Evolutionary conservation across 2,888 invertebrate genomes (phyloP).

Genomic region (Oscheius sp.): DNA sequence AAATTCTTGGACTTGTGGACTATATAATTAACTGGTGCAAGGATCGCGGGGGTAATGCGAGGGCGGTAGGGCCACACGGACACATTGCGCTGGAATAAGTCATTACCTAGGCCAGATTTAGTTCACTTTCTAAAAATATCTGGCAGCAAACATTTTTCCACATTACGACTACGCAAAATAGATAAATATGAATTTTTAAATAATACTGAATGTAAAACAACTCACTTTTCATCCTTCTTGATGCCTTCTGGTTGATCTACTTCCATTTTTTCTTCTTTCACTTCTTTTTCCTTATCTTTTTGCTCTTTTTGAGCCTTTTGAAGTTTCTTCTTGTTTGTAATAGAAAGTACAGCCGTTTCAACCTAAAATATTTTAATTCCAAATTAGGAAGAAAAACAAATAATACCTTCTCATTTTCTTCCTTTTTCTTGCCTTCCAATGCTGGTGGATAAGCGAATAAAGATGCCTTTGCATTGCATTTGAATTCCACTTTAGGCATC

Average conservation of each 20-base stretch:
- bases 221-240: slow-evolving; percentile 24
- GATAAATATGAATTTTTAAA: not conserved
- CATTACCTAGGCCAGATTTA: slow-evolving; percentile 29
- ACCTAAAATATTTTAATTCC: slow-evolving; percentile 74
- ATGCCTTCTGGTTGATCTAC: slow-evolving; percentile 40
- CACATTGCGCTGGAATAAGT: slow-evolving; percentile 34
- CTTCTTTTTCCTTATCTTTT: slow-evolving; percentile 35
- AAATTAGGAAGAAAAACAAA: not conserved
- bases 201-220: not conserved
- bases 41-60: slow-evolving; percentile 26
- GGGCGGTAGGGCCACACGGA: slow-evolving; percentile 24
- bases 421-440: slow-evolving; percentile 96
- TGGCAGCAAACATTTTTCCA: not conserved
- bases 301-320: slow-evolving; percentile 75
- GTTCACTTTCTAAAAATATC: slow-evolving; percentile 6
- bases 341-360: slow-evolving; percentile 95
- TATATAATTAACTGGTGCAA: slow-evolving; percentile 17
- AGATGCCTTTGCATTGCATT: slow-evolving; percentile 92
- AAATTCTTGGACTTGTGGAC: slow-evolving; percentile 23
- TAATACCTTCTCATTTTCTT: slow-evolving; percentile 88
- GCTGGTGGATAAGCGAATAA: slow-evolving; percentile 96
- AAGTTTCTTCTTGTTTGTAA: slow-evolving; percentile 91
- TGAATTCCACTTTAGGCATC: slow-evolving; percentile 85
- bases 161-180: not conserved
- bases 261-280: slow-evolving; percentile 47